Percentiles rank a stretch among this genome's conserved stretches.
Conservation (phyloP, 2,888 invertebrate genomes). For the Cataglyphis cursor region DNA sequence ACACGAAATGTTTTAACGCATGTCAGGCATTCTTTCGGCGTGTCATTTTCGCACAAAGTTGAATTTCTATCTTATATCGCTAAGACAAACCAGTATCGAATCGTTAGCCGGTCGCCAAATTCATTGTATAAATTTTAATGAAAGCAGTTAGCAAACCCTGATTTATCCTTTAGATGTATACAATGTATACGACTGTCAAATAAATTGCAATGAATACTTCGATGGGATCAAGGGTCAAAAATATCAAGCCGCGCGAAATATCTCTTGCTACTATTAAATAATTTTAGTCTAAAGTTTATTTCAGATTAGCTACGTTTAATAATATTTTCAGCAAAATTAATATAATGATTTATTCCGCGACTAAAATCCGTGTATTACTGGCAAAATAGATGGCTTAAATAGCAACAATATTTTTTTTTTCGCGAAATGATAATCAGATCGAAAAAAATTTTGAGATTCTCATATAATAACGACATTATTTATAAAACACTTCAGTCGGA, state of each 20-base stretch:
- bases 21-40: neutral
- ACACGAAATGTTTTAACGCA: conserved; percentile 23
- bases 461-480: conserved; percentile 29
- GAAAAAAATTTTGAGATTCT: neutral
- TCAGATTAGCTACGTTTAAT: neutral
- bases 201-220: conserved; percentile 38
- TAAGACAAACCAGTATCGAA: conserved; percentile 22
- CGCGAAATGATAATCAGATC: neutral
- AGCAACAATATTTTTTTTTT: neutral
- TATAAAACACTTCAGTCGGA: conserved; percentile 38
- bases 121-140: conserved; percentile 34
- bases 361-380: neutral
- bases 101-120: neutral
- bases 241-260: conserved; percentile 5
- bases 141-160: neutral
- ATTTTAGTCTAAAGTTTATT: conserved; percentile 11
- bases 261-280: neutral
- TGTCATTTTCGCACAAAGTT: neutral
- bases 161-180: conserved; percentile 33
- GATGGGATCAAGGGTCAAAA: conserved; percentile 19
- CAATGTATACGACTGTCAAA: conserved; percentile 45
- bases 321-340: neutral
- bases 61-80: conserved; percentile 39
- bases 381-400: neutral
- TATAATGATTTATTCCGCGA: neutral